Base-by-base conservation (phyloP, 2,113 vertebrate genomes). In the Barnardius zonarius region DNA sequence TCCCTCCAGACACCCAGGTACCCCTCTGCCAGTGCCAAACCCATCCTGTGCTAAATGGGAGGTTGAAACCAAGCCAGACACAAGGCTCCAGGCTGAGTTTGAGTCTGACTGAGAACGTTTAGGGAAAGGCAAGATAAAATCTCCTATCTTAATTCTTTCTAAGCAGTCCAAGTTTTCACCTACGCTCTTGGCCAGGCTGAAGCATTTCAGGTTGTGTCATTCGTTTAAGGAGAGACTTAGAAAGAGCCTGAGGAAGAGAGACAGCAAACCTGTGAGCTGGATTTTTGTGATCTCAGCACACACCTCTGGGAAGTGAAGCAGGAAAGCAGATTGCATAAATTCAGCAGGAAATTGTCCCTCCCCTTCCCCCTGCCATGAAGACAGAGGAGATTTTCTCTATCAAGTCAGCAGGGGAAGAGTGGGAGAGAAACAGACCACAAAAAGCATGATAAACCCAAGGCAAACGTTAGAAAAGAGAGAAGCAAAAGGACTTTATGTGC, bases 61-160 rank as follows among this genome's bases (percentile, higher is more conserved):
- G 37, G 11, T 2, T 79, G 67, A 80, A 93, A 51, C 31, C 46
- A 33, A 70, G 74, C 70, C 92, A 61, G 70, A 30, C 13, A 2
- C 44, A 63, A 72, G 82, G 66, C 70, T 95, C 66, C 3, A 1
- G 79, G 67, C 28, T 6, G 75, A 33, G 39, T 43, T 67, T 27
- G 52, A 83, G 35, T 7, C 77, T 63, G 63, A 1, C 77, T 86
- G 64, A 27, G 84, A 69, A 7, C 4, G 0, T 88, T 22, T 70
- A 23, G 2, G 72, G 75, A 74, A 51, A 87, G 24, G 35, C 20
- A 63, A 90, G 94, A 97, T 95, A 83, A 92, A 94, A 97, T 95
- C 92, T 96, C 70, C 10, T 1, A 1, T 5, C 62, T 14, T 35
- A 20, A 20, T 35, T 62, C 88, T 96, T 85, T 90, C 44, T 5